These are phyloP conservation scores for Coenonympha glycerion DNA, from an alignment of 2,888 invertebrate species.

Conservation along the genomic window DNA sequence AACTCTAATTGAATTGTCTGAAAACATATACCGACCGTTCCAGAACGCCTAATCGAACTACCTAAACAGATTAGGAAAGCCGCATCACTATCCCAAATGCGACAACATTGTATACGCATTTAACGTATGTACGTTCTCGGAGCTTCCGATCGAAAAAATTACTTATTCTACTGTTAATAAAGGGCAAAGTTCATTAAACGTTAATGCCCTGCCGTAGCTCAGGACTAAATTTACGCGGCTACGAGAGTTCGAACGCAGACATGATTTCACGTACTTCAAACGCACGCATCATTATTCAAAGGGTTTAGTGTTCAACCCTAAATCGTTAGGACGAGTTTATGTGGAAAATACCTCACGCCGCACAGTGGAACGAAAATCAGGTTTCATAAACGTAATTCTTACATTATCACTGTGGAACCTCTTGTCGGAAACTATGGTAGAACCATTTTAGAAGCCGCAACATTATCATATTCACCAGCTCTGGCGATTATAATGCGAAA, in stretches of 20 bases:
- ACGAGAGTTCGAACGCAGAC: conserved; percentile 2
- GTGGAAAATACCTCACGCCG: conserved; percentile 10
- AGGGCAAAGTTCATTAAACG: conserved; percentile 10
- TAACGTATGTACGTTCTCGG: background rate
- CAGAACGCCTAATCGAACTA: conserved; percentile 21
- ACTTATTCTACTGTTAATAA: conserved; percentile 16
- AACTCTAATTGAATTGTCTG: conserved; percentile 25
- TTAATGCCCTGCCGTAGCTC: background rate
- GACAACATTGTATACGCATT: conserved; percentile 11
- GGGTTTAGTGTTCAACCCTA: conserved; percentile 10
- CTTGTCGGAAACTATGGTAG: no score
- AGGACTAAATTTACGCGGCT: conserved; percentile 3
- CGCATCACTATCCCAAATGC: conserved; percentile 25
- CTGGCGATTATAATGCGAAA: no score
- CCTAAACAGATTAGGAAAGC: conserved; percentile 27
- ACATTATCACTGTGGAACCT: no score
- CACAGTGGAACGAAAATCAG: no score
- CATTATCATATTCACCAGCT: no score
- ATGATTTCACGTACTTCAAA: conserved; percentile 15
- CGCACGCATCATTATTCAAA: conserved; percentile 23
- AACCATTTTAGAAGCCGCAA: no score
- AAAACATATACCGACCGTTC: conserved; percentile 21
- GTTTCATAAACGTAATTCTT: no score
- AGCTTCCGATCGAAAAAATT: background rate
- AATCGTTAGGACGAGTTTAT: conserved; percentile 15